phyloP scores from a whole-genome alignment of 2,888 invertebrate species.

The Arrhopalites spinosus region DNA sequence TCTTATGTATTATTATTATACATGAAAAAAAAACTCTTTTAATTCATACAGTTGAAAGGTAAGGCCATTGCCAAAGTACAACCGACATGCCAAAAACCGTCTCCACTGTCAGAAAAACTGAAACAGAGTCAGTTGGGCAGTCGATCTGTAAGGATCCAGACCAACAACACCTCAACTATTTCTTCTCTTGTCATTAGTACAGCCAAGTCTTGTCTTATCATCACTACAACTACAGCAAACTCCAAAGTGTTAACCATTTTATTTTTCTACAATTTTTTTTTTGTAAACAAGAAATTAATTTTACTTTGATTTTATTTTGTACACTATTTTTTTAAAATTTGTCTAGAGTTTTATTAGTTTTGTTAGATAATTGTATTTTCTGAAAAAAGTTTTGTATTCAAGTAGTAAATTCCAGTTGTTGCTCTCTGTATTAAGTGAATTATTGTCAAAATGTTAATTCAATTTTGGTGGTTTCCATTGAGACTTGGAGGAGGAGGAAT shows the following conservation, averaged over 20 bases:
- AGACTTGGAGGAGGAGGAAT: not conserved
- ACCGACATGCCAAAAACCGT: not conserved
- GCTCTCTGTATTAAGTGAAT: too few species aligned
- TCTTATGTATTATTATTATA: not conserved
- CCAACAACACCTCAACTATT: too few species aligned
- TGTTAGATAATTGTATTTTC: too few species aligned
- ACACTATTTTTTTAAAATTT: too few species aligned
- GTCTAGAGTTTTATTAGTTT: too few species aligned
- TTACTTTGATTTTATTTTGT: too few species aligned
- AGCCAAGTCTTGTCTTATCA: too few species aligned
- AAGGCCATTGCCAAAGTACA: not conserved
- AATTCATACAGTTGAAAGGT: constrained; percentile 8
- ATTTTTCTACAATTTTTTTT: not conserved
- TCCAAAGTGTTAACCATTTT: not conserved
- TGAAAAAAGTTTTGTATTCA: too few species aligned
- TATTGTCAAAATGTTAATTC: too few species aligned
- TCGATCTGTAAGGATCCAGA: constrained; percentile 13
- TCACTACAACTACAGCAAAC: not conserved
- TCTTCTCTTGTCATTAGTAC: too few species aligned
- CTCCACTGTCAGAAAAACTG: not conserved
- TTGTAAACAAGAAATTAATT: not conserved
- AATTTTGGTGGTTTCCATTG: too few species aligned
- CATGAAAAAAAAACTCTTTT: not conserved
- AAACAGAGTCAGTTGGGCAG: constrained; percentile 25
- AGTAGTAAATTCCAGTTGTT: too few species aligned